Evolutionary conservation across 2,113 vertebrate genomes (phyloP).

Genomic region (Thryonomys swinderianus): DNA sequence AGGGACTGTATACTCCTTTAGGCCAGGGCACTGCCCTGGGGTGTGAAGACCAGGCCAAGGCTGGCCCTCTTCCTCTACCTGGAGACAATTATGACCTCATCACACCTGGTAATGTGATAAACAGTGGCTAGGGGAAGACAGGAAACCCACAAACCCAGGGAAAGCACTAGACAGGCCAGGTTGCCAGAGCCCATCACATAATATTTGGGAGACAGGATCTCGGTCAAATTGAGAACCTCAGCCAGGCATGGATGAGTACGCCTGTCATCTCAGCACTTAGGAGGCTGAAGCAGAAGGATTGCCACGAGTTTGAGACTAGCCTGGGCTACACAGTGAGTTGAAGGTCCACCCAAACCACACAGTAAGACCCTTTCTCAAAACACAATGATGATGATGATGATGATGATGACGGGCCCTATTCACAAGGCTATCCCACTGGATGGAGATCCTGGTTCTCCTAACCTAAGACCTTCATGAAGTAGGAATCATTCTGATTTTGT

Average conservation of each 20-base stretch:
- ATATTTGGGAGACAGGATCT: not conserved
- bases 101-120: not conserved
- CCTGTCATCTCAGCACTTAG: not conserved
- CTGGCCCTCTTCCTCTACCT: not conserved
- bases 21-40: not conserved
- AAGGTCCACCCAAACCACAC: not conserved
- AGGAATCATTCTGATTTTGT: not conserved
- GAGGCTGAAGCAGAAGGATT: not conserved
- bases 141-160: conserved; percentile 8
- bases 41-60: not conserved
- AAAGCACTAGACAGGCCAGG: not conserved
- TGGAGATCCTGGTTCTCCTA: not conserved
- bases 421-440: not conserved
- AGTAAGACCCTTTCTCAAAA: not conserved
- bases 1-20: not conserved
- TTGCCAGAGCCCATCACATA: not conserved
- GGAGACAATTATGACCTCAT: not conserved
- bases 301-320: not conserved
- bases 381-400: not conserved
- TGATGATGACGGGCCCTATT: not conserved
- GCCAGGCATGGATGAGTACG: not conserved
- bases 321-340: not conserved
- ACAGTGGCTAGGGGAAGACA: not conserved
- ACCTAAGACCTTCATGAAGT: not conserved
- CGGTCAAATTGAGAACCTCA: conserved; percentile 24